phyloP scores from a whole-genome alignment of 2,797 vertebrate genomes.

The Propithecus perrieri region DNA sequence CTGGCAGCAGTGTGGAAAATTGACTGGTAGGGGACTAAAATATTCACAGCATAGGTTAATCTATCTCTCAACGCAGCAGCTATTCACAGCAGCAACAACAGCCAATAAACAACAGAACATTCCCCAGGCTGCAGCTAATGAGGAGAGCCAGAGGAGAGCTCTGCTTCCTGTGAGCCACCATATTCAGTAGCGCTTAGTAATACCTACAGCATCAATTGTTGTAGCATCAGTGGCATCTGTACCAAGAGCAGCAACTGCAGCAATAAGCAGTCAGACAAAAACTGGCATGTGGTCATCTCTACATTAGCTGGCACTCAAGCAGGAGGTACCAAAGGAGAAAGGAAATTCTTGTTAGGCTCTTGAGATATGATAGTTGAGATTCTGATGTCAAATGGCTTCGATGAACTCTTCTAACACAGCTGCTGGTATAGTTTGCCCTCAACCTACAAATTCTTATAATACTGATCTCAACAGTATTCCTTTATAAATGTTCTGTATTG shows the following conservation, averaged over 20 bases:
- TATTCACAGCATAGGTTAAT: neutral
- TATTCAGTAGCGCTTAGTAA: neutral
- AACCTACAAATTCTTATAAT: neutral
- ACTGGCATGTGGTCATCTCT: neutral
- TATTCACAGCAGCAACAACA: neutral
- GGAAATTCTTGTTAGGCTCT: neutral
- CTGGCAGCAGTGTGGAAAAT: neutral
- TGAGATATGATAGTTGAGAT: neutral
- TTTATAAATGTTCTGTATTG: neutral
- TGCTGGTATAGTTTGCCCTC: neutral
- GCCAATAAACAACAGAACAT: neutral
- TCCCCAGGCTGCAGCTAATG: neutral
- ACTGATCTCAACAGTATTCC: neutral
- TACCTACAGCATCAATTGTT: neutral
- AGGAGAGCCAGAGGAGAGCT: neutral
- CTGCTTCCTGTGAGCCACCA: neutral
- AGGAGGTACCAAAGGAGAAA: neutral
- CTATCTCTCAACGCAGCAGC: conserved; percentile 19
- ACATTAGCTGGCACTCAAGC: neutral
- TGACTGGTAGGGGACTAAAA: neutral
- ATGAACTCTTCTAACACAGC: neutral
- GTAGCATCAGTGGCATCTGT: neutral
- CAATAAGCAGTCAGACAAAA: neutral
- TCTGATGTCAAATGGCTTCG: neutral
- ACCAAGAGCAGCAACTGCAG: neutral